Evolutionary conservation across 2,113 vertebrate genomes (phyloP).

Genomic region (Rhodinocichla rosea): DNA sequence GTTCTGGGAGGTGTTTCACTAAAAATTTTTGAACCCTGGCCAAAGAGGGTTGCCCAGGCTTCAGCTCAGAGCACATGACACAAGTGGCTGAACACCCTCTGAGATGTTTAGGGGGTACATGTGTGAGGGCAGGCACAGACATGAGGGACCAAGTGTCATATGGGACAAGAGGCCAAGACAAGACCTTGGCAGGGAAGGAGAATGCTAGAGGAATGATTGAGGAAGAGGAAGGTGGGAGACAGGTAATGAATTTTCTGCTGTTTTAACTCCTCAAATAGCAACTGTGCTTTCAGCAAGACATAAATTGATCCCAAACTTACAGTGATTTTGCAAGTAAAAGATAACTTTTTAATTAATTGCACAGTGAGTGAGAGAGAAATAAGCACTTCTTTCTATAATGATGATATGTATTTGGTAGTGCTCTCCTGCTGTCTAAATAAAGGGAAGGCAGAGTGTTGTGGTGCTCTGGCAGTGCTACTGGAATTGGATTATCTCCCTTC

Average conservation of each 20-base stretch:
- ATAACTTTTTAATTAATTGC: not conserved
- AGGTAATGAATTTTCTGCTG: not conserved
- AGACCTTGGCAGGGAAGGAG: not conserved
- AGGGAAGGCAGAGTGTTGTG: not conserved
- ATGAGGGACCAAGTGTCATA: not conserved
- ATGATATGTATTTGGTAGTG: not conserved
- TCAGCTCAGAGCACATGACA: not conserved
- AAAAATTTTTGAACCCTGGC: not conserved
- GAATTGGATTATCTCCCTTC: conserved; percentile 44
- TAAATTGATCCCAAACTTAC: not conserved
- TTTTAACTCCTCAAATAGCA: not conserved
- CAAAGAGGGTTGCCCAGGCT: not conserved
- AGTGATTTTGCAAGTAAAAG: not conserved
- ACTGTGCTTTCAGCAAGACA: not conserved
- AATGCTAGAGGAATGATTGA: not conserved
- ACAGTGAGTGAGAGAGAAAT: not conserved
- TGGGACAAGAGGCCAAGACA: not conserved
- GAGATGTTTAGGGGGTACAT: not conserved
- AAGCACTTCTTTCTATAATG: not conserved
- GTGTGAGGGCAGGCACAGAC: rapidly evolving
- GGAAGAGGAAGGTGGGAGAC: not conserved
- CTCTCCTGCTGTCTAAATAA: not conserved
- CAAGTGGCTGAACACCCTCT: not conserved
- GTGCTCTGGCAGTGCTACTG: not conserved
- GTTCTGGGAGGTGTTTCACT: not conserved